phyloP scores from a whole-genome alignment of 1,140 invertebrate species.

The Harpegnathos saltator region DNA sequence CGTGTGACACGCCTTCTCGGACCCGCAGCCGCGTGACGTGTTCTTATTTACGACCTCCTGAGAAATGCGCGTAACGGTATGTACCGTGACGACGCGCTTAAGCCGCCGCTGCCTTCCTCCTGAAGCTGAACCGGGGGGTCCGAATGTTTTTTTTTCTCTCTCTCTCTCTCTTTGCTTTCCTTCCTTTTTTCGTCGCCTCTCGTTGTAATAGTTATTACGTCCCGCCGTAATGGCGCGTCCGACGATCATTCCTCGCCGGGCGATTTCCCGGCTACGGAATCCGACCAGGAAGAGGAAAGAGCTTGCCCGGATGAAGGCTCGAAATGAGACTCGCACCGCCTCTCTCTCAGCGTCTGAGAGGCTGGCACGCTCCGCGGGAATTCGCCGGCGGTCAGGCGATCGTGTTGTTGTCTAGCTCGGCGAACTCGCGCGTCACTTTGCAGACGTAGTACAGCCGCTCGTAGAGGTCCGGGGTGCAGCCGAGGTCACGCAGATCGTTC shows the following conservation, averaged over 20 bases:
- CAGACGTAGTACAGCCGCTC: constrained; percentile 88
- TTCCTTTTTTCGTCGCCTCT: background rate
- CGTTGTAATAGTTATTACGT: constrained; percentile 1
- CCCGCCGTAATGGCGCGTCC: background rate
- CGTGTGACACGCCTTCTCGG: constrained; percentile 39
- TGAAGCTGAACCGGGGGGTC: background rate
- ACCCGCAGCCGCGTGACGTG: constrained; percentile 15
- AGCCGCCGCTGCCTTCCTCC: constrained; percentile 11
- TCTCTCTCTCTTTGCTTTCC: background rate
- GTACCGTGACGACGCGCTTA: constrained; percentile 33
- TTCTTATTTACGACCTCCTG: constrained; percentile 34
- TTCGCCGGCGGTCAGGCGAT: constrained; percentile 60
- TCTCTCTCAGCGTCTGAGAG: constrained; percentile 1
- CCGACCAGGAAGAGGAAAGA: background rate
- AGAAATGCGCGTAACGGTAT: constrained; percentile 47
- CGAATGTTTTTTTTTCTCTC: background rate
- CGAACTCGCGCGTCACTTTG: constrained; percentile 85
- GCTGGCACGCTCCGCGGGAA: background rate
- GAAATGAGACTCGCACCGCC: background rate
- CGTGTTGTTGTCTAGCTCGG: constrained; percentile 83
- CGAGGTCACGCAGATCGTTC: constrained; percentile 86
- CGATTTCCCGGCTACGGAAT: background rate
- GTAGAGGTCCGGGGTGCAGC: constrained; percentile 87
- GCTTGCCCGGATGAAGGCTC: background rate
- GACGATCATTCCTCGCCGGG: background rate